Conservation (phyloP, 2,888 invertebrate genomes). For the Gymnocheta viridis region DNA sequence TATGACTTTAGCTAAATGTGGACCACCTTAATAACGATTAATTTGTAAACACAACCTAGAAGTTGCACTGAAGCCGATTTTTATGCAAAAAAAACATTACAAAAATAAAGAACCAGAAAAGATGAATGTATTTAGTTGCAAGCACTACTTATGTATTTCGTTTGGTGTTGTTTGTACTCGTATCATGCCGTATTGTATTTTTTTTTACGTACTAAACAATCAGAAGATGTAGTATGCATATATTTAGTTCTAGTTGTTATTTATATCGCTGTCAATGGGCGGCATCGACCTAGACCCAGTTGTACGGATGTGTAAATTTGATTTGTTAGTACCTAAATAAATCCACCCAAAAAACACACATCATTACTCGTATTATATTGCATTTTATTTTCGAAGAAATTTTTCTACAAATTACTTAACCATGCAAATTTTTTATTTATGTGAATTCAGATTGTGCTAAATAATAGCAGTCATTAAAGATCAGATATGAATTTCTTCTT, state of each 20-base stretch:
- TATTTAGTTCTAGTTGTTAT: conserved; percentile 26
- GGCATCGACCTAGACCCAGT: conserved; percentile 68
- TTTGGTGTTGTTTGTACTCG: neutral
- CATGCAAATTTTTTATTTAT: neutral
- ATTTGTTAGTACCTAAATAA: conserved; percentile 33
- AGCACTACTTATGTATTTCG: conserved; percentile 52
- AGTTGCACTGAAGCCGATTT: conserved; percentile 39
- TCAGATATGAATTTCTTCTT: too few relatives aligned
- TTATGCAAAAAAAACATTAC: conserved; percentile 11
- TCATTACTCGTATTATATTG: neutral
- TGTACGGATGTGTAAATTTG: conserved; percentile 64
- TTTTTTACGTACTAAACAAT: conserved; percentile 7
- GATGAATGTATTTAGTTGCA: conserved; percentile 37
- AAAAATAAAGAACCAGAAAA: conserved; percentile 14
- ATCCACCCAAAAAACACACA: neutral
- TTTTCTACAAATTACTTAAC: conserved; percentile 14
- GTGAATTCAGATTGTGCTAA: neutral
- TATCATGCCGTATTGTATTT: conserved; percentile 2
- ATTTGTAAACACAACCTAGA: conserved; percentile 15
- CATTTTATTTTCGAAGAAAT: conserved; percentile 16
- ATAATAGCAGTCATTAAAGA: too few relatives aligned
- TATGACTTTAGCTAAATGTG: too few relatives aligned
- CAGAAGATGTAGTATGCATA: conserved; percentile 2
- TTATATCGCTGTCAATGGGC: conserved; percentile 47
- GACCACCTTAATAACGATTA: conserved; percentile 23